Evolutionary conservation across 2,113 vertebrate species (phyloP).

Genomic region (Ramphastos sulfuratus): DNA sequence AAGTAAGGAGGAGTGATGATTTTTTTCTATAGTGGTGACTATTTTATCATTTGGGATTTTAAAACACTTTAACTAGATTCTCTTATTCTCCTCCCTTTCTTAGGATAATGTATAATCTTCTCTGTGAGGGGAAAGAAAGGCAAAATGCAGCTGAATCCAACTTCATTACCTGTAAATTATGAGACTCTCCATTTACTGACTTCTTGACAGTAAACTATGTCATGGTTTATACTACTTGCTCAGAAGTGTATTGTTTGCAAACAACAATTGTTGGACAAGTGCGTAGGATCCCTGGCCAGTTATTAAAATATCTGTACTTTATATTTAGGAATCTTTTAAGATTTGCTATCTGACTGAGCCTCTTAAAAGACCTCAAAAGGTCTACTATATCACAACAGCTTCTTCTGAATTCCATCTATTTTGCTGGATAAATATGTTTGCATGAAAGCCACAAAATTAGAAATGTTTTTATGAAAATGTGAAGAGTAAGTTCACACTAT

Average conservation of each 20-base stretch:
- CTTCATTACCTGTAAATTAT: neutral
- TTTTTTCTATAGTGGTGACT: neutral
- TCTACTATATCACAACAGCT: neutral
- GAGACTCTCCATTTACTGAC: neutral
- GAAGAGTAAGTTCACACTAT: neutral
- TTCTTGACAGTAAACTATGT: neutral
- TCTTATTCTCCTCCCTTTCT: neutral
- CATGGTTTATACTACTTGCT: neutral
- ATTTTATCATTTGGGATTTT: neutral
- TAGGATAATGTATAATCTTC: neutral
- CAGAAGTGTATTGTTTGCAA: neutral
- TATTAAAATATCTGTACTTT: neutral
- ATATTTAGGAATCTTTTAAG: neutral
- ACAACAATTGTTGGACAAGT: neutral
- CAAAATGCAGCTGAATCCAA: neutral
- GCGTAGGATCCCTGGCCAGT: neutral
- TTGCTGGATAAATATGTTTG: slow-evolving; percentile 27
- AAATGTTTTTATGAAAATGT: slow-evolving; percentile 11
- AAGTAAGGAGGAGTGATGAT: neutral
- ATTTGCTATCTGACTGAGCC: neutral
- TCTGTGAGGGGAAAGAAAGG: neutral
- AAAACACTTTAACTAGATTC: neutral
- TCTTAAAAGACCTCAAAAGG: neutral
- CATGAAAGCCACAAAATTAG: slow-evolving; percentile 33
- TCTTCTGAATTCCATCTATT: slow-evolving; percentile 13